Evolutionary conservation across 2,113 vertebrate genomes (phyloP).

Genomic region (Engraulis encrasicolus): DNA sequence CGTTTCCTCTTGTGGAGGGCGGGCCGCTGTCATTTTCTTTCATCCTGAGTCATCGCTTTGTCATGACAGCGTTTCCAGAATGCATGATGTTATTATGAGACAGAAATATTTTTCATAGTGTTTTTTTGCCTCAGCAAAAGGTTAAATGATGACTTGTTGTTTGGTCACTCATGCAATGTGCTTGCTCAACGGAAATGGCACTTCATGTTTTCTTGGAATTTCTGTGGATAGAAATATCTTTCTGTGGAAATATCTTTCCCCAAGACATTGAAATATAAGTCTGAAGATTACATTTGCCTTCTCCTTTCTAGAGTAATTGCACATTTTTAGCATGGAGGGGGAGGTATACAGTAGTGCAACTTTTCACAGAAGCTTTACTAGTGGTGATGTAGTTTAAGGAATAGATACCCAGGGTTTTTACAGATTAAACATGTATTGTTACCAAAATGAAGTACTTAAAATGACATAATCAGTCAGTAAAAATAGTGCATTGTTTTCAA

Average conservation of each 20-base stretch:
- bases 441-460: not conserved
- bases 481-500: constrained; percentile 53
- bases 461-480: constrained; percentile 15
- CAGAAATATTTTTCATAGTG: not conserved
- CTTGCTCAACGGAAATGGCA: not conserved
- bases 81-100: not conserved
- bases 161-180: not conserved
- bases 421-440: no score
- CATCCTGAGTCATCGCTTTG: not conserved
- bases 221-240: no score
- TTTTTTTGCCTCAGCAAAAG: not conserved
- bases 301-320: no score
- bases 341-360: no score
- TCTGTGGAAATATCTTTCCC: no score
- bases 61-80: not conserved
- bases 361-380: no score
- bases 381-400: no score
- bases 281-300: no score
- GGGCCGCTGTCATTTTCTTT: not conserved
- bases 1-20: not conserved
- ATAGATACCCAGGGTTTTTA: no score
- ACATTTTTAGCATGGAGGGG: no score
- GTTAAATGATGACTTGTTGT: not conserved
- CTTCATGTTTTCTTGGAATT: no score
- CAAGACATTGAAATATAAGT: no score